phyloP scores from a whole-genome alignment of 2,797 vertebrate genomes.

The Ispidina picta region DNA sequence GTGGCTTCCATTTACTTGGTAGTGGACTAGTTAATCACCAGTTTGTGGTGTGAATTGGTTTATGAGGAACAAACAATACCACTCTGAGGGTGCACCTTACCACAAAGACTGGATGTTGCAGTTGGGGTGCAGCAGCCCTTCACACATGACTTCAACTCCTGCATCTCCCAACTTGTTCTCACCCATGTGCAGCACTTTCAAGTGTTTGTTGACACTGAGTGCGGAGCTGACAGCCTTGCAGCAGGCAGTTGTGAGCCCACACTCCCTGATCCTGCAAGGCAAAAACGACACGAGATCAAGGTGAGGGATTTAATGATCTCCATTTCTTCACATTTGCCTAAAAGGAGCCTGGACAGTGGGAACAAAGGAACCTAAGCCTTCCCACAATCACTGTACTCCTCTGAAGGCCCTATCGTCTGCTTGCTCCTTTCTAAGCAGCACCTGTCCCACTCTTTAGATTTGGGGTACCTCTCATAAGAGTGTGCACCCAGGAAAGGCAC shows the following conservation, averaged over 20 bases:
- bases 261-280: slow-evolving; percentile 76
- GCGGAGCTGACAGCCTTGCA: slow-evolving; percentile 76
- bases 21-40: not conserved
- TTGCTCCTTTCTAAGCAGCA: not conserved
- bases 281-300: not conserved
- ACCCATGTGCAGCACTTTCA: slow-evolving; percentile 78
- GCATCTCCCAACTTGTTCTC: slow-evolving; percentile 79
- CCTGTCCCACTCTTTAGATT: not conserved
- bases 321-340: not conserved
- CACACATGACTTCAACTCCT: slow-evolving; percentile 78
- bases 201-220: slow-evolving; percentile 68
- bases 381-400: not conserved
- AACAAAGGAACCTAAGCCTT: not conserved
- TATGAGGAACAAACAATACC: not conserved
- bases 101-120: slow-evolving; percentile 78
- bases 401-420: not conserved
- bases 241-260: slow-evolving; percentile 75
- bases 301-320: not conserved
- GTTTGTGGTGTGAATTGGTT: not conserved
- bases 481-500: not conserved
- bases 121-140: slow-evolving; percentile 77
- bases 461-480: not conserved
- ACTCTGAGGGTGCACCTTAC: slow-evolving; percentile 70
- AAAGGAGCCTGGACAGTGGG: not conserved
- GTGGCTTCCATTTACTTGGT: not conserved